Conservation (phyloP, 53 echinoderm and acorn worm genomes). For the Glandiceps talaboti region DNA sequence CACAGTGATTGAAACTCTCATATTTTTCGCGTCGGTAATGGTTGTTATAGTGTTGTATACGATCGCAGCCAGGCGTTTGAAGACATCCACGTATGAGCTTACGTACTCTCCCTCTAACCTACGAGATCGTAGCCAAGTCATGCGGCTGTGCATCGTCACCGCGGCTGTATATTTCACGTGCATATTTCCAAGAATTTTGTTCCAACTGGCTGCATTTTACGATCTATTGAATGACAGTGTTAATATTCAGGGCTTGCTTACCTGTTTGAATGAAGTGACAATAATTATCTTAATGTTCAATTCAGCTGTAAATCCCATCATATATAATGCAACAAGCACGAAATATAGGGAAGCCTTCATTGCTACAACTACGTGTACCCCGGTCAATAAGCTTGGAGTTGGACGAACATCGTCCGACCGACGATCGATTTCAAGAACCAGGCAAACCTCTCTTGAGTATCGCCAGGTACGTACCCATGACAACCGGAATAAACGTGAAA, state of each 20-base stretch:
- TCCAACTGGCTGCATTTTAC: neutral
- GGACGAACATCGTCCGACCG: neutral
- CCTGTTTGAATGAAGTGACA: neutral
- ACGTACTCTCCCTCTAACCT: neutral
- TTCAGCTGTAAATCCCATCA: neutral
- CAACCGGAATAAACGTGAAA: neutral
- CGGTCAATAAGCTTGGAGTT: neutral
- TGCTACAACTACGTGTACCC: neutral
- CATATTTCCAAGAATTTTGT: neutral
- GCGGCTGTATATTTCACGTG: neutral
- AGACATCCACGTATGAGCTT: neutral
- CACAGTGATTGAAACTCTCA: neutral
- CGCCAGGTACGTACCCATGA: neutral
- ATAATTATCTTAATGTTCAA: neutral
- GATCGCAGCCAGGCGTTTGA: neutral
- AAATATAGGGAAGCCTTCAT: neutral
- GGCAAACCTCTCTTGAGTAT: neutral
- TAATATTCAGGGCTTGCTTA: neutral
- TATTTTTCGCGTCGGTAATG: neutral
- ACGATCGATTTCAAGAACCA: neutral
- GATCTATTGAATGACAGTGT: neutral
- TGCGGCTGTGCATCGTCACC: neutral
- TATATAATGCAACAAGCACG: neutral
- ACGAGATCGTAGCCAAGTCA: neutral
- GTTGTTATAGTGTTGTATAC: neutral